Conservation (phyloP, 2,113 vertebrate genomes). For the Nesoenas mayeri region DNA sequence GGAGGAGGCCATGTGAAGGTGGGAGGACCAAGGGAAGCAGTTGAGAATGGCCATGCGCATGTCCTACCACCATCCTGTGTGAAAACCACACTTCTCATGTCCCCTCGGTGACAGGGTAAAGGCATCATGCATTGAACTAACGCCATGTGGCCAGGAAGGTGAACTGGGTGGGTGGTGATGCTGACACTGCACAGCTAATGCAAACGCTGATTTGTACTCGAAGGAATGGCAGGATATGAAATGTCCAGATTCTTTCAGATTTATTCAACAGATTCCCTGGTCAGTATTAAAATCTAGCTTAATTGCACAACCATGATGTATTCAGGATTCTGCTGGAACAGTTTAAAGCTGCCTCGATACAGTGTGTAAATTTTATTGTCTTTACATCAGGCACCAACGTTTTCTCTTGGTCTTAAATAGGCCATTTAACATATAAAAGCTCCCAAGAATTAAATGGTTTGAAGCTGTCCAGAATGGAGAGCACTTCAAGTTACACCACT, state of each 20-base stretch:
- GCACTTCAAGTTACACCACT: background rate
- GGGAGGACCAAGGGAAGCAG: background rate
- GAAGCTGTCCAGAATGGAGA: background rate
- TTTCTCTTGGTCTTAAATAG: conserved; percentile 34
- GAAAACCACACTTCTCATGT: background rate
- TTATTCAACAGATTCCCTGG: background rate
- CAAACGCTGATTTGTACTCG: background rate
- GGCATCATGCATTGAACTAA: background rate
- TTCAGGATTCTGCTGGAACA: background rate
- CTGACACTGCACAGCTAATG: background rate
- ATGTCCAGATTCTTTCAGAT: background rate
- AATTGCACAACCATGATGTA: background rate
- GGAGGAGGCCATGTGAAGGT: background rate
- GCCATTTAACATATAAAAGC: conserved; percentile 22
- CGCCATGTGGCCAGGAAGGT: background rate
- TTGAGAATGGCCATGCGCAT: background rate
- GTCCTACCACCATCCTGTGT: background rate
- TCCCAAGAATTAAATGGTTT: background rate
- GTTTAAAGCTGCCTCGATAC: conserved; percentile 11
- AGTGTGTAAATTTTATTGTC: conserved; percentile 45
- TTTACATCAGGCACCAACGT: background rate
- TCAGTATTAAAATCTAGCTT: conserved; percentile 12
- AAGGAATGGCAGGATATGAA: background rate
- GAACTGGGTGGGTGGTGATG: background rate
- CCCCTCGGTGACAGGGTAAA: background rate